phyloP scores from a whole-genome alignment of 2,797 vertebrate genomes.

The Anolis apletophallus region DNA sequence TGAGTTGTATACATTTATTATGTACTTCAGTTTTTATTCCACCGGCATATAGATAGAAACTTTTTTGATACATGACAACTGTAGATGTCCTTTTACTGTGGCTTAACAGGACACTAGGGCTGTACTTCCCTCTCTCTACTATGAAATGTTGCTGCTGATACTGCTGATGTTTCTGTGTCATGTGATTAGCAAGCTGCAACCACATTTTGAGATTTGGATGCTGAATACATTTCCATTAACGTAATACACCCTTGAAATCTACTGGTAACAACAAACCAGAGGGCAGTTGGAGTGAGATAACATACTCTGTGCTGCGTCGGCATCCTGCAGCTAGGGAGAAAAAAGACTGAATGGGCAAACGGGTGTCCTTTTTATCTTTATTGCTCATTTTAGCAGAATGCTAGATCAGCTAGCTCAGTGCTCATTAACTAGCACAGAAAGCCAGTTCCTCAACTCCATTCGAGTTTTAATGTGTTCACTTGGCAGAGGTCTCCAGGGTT shows the following conservation, averaged over 20 bases:
- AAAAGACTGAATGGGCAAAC: neutral
- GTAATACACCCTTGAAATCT: constrained; percentile 27
- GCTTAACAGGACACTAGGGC: neutral
- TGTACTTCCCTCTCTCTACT: neutral
- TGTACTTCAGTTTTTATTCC: too few relatives aligned
- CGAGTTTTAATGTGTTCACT: fast-evolving
- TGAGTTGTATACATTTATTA: too few relatives aligned
- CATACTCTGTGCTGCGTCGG: neutral
- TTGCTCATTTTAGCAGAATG: neutral
- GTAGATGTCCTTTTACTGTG: neutral
- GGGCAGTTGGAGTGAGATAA: neutral
- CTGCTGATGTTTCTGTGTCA: neutral
- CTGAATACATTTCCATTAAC: constrained; percentile 45
- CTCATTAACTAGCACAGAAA: neutral
- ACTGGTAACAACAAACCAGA: constrained; percentile 14
- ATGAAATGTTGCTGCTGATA: neutral
- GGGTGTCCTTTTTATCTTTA: constrained; percentile 18
- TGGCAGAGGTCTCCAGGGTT: neutral
- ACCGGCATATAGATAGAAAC: too few relatives aligned
- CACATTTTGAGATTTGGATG: constrained; percentile 4
- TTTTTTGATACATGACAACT: too few relatives aligned
- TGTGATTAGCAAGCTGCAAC: constrained; percentile 11
- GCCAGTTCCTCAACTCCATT: neutral
- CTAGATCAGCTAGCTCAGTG: neutral
- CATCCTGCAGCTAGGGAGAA: neutral